phyloP scores from a whole-genome alignment of 2,113 vertebrate species.

The Tursiops truncatus region DNA sequence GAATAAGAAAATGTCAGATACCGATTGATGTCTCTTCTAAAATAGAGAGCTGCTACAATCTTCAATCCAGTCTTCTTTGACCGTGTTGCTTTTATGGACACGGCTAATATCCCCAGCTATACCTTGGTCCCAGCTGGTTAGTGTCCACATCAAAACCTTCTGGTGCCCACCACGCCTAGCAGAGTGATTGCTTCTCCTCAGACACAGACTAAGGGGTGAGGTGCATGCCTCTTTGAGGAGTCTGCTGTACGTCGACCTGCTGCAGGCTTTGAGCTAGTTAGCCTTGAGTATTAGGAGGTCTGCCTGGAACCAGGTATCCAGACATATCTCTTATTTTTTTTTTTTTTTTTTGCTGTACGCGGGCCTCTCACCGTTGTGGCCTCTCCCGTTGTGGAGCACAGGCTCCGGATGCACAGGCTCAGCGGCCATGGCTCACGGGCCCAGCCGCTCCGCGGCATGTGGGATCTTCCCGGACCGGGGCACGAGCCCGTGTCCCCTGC shows the following conservation, averaged over 20 bases:
- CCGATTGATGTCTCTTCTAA: not conserved
- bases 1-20: not conserved
- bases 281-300: not conserved
- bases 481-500: fast-evolving
- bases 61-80: not conserved
- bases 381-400: no score
- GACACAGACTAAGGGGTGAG: not conserved
- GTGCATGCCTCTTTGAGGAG: fast-evolving
- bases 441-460: no score
- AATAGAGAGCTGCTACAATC: not conserved
- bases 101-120: not conserved
- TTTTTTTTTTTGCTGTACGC: fast-evolving
- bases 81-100: fast-evolving
- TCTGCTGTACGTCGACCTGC: not conserved
- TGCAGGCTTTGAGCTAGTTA: not conserved
- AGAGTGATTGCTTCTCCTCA: not conserved
- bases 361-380: no score
- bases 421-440: no score
- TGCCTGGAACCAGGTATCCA: not conserved
- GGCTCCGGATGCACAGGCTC: no score
- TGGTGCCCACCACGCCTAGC: not conserved
- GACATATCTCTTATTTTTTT: not conserved
- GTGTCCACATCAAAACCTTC: not conserved
- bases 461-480: no score
- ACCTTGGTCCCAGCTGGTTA: not conserved